Percentiles rank a stretch among this genome's conserved stretches.
Evolutionary conservation across 2,797 vertebrate genomes (phyloP).

Genomic region (Parauchenoglanis punctatus): DNA sequence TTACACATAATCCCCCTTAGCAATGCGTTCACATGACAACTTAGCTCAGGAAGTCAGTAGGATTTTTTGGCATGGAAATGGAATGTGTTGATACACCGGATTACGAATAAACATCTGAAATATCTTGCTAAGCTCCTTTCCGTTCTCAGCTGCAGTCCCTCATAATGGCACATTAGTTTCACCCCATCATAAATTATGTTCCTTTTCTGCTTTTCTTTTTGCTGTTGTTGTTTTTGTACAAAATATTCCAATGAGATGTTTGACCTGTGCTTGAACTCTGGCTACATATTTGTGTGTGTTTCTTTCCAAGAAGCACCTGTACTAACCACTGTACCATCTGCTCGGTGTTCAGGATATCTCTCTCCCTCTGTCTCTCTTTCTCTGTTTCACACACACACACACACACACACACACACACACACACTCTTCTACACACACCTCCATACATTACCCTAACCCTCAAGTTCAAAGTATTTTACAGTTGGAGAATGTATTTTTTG

Average conservation of each 20-base stretch:
- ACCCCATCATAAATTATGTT: conserved; percentile 33
- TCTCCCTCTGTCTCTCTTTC: conserved; percentile 2
- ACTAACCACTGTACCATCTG: conserved; percentile 76
- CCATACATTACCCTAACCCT: not conserved
- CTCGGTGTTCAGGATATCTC: conserved; percentile 60
- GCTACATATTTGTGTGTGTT: conserved; percentile 41
- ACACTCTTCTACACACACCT: not conserved
- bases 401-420: conserved; percentile 27
- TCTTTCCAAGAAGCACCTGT: conserved; percentile 72
- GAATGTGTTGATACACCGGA: conserved; percentile 12
- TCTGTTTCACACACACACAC: not conserved
- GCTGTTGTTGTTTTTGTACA: conserved; percentile 39
- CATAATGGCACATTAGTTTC: conserved; percentile 39
- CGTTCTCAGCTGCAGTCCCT: conserved; percentile 28
- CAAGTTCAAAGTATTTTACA: conserved; percentile 18
- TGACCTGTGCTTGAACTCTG: conserved; percentile 60
- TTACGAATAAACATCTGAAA: conserved; percentile 34
- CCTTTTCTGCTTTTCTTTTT: conserved; percentile 25
- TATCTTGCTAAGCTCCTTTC: conserved; percentile 32
- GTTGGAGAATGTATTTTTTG: not conserved
- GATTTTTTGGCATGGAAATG: not conserved
- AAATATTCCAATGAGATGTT: conserved; percentile 47
- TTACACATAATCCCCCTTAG: not conserved
- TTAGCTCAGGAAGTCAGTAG: conserved; percentile 22
- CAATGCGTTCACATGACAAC: not conserved